Evolutionary conservation across 2,113 vertebrate genomes (phyloP), one percentile per base, ranked within the genome.

Genomic region (Cichladusa arquata): DNA sequence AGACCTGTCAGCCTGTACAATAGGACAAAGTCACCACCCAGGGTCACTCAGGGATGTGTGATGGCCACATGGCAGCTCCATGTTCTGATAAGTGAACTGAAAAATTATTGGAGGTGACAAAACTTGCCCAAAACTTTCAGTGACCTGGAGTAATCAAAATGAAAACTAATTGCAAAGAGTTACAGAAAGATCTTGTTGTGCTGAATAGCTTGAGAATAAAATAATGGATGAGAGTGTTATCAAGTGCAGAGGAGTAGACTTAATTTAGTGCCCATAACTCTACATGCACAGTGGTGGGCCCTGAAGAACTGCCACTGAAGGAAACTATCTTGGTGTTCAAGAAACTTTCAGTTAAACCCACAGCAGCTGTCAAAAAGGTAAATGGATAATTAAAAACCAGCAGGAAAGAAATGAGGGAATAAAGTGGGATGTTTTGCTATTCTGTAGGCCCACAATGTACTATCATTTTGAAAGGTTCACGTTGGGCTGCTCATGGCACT

Each of bases 361-460:
- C 44, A 78, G 83, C 77, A 73, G 47, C 2, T 91, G 72, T 81
- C 48, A 66, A 19, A 94, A 94, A 78, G 51, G 72, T 51, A 86
- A 94, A 78, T n/a, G 56, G 42, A 9, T 78, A 66, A 66, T 78
- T 84, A 84, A 81, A 71, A 92, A 50, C 1, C 33, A 84, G 18
- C 84, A 28, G 92, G 69, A 78, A 74, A 81, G 77, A 91, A 93
- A 78, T 2, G 9, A 89, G 64, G 57, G 65, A 58, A 58, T 51
- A 8, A 81, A 65, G 33, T 1, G 4, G 67, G 64, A 31, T 19
- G n/a, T 22, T 82, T 90, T 79, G n/a, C 58, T 25, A 12, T 67
- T 57, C 50, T 57, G 71, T 20, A 81, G 81, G 26, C 15, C 12
- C 36, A 36, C 0, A 1, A 11, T 7, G 19, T 0, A 0, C 14